phyloP scores from a whole-genome alignment of 2,113 vertebrate species.

The Oryzias javanicus region DNA sequence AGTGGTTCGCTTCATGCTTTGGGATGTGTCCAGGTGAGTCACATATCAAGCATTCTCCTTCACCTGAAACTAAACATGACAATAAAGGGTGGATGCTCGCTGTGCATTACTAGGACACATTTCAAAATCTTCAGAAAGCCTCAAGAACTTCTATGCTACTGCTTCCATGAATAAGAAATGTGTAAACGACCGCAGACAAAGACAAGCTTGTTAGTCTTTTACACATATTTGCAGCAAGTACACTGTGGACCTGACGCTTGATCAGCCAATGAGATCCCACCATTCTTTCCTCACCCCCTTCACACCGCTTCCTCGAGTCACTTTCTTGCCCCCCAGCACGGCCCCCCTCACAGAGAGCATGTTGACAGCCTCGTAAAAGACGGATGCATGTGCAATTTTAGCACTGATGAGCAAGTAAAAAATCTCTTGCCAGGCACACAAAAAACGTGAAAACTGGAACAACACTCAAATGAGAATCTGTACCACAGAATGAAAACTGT shows the following conservation, averaged over 20 bases:
- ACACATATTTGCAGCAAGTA: slow-evolving; percentile 14
- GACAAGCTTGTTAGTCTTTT: too few species aligned
- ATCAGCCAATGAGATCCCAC: slow-evolving; percentile 50
- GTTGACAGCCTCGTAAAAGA: background rate
- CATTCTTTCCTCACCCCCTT: background rate
- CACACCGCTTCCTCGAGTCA: slow-evolving; percentile 31
- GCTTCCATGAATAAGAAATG: too few species aligned
- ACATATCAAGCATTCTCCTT: slow-evolving; percentile 27
- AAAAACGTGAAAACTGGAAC: too few species aligned
- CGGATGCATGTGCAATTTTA: background rate
- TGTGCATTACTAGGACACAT: background rate
- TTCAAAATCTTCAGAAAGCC: too few species aligned
- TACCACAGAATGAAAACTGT: too few species aligned
- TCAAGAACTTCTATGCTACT: too few species aligned
- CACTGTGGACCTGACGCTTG: slow-evolving; percentile 32
- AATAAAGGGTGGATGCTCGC: background rate
- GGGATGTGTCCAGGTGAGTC: slow-evolving; percentile 27
- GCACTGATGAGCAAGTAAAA: background rate
- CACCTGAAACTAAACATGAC: background rate
- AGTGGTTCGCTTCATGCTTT: slow-evolving; percentile 8
- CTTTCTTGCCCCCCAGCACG: slow-evolving; percentile 1
- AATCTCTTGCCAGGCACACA: background rate
- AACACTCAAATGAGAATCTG: too few species aligned
- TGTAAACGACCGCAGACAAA: too few species aligned
- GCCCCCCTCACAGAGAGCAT: background rate